Percentiles rank a stretch among this genome's conserved stretches.
Evolutionary conservation across 2,797 vertebrate genomes (phyloP).

Genomic region (Amphiprion clarkii): DNA sequence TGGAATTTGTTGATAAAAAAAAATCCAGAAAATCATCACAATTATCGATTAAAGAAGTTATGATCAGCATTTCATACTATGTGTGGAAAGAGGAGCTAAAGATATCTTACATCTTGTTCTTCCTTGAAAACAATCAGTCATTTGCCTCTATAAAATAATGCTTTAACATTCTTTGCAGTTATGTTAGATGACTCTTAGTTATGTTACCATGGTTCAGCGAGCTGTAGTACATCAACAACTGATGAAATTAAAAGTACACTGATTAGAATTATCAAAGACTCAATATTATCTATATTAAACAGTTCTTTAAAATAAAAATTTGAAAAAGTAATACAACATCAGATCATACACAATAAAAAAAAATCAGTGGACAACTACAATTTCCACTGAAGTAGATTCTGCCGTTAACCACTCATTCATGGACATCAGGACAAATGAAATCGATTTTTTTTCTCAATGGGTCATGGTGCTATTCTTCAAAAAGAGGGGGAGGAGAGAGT

Average conservation of each 20-base stretch:
- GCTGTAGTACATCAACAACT: background rate
- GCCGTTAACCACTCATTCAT: background rate
- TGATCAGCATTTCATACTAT: too few species aligned
- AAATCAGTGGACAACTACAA: too few species aligned
- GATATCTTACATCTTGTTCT: too few species aligned
- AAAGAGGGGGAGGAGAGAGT: conserved; percentile 89
- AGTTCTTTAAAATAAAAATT: too few species aligned
- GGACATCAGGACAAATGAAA: background rate
- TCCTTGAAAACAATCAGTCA: background rate
- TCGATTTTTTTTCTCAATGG: background rate
- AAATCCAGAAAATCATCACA: too few species aligned
- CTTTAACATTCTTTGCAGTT: background rate
- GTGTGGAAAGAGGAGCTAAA: too few species aligned
- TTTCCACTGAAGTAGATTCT: background rate
- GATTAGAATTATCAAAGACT: background rate
- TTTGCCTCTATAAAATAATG: background rate
- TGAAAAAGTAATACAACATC: too few species aligned
- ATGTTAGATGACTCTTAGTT: background rate
- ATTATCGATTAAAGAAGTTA: too few species aligned
- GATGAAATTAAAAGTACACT: background rate
- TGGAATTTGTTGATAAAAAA: too few species aligned
- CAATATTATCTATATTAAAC: too few species aligned
- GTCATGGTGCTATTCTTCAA: conserved; percentile 82
- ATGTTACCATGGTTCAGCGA: background rate
- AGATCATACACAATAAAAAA: too few species aligned